Base-by-base conservation (phyloP, 2,888 invertebrate species). In the Melieria picta region DNA sequence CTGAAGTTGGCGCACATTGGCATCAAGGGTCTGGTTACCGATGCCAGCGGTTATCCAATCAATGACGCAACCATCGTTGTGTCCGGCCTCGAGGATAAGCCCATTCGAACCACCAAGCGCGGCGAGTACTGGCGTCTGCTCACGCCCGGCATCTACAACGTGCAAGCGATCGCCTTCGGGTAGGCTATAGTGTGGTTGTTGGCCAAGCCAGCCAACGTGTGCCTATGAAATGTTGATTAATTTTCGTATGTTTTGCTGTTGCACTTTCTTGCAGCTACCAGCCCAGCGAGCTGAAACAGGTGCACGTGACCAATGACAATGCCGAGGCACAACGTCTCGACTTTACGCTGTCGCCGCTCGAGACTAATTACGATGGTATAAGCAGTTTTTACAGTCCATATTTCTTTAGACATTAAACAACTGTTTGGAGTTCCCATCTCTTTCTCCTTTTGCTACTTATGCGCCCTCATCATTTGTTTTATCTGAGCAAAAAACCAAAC, bases 91-190 rank as follows among this genome's bases (percentile, higher is more conserved):
- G 87, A 91, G 78, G 88, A 91, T 64, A 97, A 98, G 84, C 91
- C 92, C 68, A 90, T 99, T 10, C 90, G 90, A 1, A 93, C 95
- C 0, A 94, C 95, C 0, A 88, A 89, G 57, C 88, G 90, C 30
- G 99, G 99, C 5, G 96, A 98, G 85, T 99, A 93, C 87, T 99
- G 99, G 98, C 89, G 99, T 73, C 88, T 99, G 64, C 88, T 99
- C 46, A 87, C 95, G 16, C 98, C 98, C 0, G 98, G 98, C 73
- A 89, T 89, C 5, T 99, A 98, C 85, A 89, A 89, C 46, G 88
- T 98, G 76, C 91, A 90, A 75, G 94, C 92, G 0, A 80, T 87
- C 52, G 94, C 94, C 65, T 89, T 90, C 82, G 94, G 94, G 94
- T 95, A 87, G 88, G 78, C 78, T 56, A 5, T 57, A 13, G 16